phyloP scores from a whole-genome alignment of 2,797 vertebrate species.

The Cuculus canorus region DNA sequence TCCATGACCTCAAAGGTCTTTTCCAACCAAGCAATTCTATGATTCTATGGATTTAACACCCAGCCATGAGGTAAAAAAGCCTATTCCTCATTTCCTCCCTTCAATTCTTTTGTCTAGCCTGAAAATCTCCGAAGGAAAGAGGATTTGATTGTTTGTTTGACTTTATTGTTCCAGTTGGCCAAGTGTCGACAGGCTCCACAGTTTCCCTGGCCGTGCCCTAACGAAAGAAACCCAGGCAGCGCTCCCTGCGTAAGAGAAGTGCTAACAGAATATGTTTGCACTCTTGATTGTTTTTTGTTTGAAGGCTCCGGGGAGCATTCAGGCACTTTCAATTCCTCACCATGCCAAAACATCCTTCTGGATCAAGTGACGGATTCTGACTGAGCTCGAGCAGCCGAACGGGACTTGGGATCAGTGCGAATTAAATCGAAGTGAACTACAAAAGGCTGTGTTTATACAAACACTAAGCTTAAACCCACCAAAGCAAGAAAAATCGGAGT shows the following conservation, averaged over 20 bases:
- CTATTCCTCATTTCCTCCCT: not conserved
- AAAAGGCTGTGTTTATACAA: not conserved
- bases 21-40: no score
- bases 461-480: not conserved
- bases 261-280: constrained; percentile 54
- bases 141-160: constrained; percentile 27
- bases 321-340: not conserved
- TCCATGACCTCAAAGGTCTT: no score
- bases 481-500: constrained; percentile 5
- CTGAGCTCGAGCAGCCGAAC: not conserved
- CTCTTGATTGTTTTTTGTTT: not conserved
- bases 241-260: not conserved
- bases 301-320: not conserved
- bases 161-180: not conserved
- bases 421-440: not conserved
- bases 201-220: not conserved
- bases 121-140: not conserved
- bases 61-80: not conserved
- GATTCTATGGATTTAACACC: not conserved
- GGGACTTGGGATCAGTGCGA: not conserved
- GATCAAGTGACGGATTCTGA: not conserved
- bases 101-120: not conserved
- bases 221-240: not conserved
- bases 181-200: constrained; percentile 31
- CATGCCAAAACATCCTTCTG: not conserved